A percentile compares a stretch with the other conserved stretches of the same genome.
Conservation (phyloP, 2,888 invertebrate species). For the Pemphredon lugubris region DNA sequence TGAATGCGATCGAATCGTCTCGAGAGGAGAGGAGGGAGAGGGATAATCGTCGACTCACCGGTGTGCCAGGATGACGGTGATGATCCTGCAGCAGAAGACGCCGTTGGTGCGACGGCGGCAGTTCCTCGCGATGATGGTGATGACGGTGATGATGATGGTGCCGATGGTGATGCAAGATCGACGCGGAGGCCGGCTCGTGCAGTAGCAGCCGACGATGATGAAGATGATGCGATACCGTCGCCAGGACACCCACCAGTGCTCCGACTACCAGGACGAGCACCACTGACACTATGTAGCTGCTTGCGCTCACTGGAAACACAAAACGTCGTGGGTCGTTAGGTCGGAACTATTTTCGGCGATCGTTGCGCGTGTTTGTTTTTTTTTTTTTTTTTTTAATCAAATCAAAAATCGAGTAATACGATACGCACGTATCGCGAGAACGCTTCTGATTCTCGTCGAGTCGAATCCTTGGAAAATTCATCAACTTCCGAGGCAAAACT, state of each 20-base stretch:
- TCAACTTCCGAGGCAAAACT: too few relatives aligned
- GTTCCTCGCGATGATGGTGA: slow-evolving; percentile 67
- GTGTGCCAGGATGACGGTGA: slow-evolving; percentile 74
- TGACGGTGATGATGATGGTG: slow-evolving; percentile 68
- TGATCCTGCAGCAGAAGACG: slow-evolving; percentile 73
- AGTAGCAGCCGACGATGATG: slow-evolving; percentile 82
- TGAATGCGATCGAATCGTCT: too few relatives aligned
- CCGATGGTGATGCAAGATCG: slow-evolving; percentile 73
- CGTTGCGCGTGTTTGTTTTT: too few relatives aligned
- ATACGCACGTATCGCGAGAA: too few relatives aligned
- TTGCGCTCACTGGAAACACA: slow-evolving; percentile 73
- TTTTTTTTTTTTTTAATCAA: too few relatives aligned
- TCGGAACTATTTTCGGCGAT: not conserved
- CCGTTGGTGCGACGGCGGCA: slow-evolving; percentile 69
- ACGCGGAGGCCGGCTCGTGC: slow-evolving; percentile 83
- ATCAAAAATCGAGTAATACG: too few relatives aligned
- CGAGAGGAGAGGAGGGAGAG: too few relatives aligned
- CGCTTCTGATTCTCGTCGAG: too few relatives aligned
- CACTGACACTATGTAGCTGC: slow-evolving; percentile 77
- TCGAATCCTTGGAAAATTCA: too few relatives aligned
- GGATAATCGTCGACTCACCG: slow-evolving; percentile 73
- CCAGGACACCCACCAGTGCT: slow-evolving; percentile 81
- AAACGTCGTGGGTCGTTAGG: not conserved
- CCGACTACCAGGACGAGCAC: slow-evolving; percentile 76
- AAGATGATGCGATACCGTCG: slow-evolving; percentile 79